Base-by-base conservation (phyloP, 2,113 vertebrate species). In the Cephalopholis sonnerati region DNA sequence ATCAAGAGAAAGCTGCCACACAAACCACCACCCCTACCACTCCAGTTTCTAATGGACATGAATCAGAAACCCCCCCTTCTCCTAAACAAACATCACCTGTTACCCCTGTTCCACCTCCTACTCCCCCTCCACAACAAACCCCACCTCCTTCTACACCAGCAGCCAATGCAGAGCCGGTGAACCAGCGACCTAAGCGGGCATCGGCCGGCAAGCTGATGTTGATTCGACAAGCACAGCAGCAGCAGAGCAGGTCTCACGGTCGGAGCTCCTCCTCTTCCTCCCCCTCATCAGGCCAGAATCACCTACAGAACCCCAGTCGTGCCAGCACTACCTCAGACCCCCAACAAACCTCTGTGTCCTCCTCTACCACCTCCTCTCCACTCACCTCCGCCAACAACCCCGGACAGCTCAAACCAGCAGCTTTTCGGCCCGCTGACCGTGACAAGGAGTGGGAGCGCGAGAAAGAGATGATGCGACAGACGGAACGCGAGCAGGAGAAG, bases 271-370 rank as follows among this genome's bases (percentile, higher is more conserved):
- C 89, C 82, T 90, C 89, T n/a, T 92, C 90, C 75, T 93, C 92
- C 46, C 88, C 93, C 1, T 90, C 89, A 73, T 76, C 78, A 44
- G 90, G 87, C 79, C 90, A 90, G 78, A 92, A 88, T 86, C 90
- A 89, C 74, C 74, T 87, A 58, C 92, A 88, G 74, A 93, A 91
- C 75, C 90, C 89, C 44, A 89, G 92, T 76, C 74, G 83, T 24
- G 89, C 89, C 89, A 91, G 84, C 97, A 97, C 98, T 99, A 99
- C 98, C 98, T 99, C 97, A 97, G 96, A 97, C 94, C 93, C 96
- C 63, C 97, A 97, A 95, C 89, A 88, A 20, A 86, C 90, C 85
- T 95, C 96, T 92, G 94, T 94, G 70, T 84, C 81, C 72, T 80
- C 87, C 86, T 61, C 83, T 77, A 61, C 73, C 81, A 6, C 85